phyloP scores from a whole-genome alignment of 2,113 vertebrate genomes.

The Ailurus styani region DNA sequence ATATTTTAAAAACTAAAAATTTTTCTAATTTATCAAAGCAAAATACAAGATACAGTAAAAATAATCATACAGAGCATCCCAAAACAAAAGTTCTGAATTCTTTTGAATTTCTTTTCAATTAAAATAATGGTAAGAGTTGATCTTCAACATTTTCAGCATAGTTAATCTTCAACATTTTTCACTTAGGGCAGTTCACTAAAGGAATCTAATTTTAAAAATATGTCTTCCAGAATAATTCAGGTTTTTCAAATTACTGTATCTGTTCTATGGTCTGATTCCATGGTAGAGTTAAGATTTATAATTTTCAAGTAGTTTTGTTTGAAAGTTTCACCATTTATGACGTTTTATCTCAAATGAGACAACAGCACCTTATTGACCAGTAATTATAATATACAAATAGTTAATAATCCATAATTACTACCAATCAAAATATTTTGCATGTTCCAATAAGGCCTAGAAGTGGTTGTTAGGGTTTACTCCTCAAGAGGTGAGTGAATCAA shows the following conservation, averaged over 20 bases:
- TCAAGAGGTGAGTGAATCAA: neutral
- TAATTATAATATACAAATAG: conserved; percentile 26
- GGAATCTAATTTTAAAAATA: conserved; percentile 11
- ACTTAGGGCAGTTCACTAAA: neutral
- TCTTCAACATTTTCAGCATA: neutral
- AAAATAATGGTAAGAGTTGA: neutral
- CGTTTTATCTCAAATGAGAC: neutral
- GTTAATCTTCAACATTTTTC: conserved; percentile 6
- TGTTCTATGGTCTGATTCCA: neutral
- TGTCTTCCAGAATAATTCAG: neutral
- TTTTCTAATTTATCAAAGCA: neutral
- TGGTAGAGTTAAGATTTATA: neutral
- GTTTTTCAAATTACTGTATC: conserved; percentile 1
- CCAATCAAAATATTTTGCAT: neutral
- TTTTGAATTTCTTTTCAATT: conserved; percentile 24
- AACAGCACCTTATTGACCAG: neutral
- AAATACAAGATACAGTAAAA: neutral
- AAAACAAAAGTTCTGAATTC: conserved; percentile 32
- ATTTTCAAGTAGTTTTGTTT: conserved; percentile 6
- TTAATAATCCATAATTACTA: neutral
- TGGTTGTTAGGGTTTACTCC: neutral
- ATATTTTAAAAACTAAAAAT: neutral
- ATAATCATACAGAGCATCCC: neutral
- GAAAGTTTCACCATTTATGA: neutral
- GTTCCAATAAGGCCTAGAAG: neutral